These are phyloP conservation scores for Eristalis arbustorum DNA, from an alignment of 2,888 invertebrate species.

Conservation along the genomic window DNA sequence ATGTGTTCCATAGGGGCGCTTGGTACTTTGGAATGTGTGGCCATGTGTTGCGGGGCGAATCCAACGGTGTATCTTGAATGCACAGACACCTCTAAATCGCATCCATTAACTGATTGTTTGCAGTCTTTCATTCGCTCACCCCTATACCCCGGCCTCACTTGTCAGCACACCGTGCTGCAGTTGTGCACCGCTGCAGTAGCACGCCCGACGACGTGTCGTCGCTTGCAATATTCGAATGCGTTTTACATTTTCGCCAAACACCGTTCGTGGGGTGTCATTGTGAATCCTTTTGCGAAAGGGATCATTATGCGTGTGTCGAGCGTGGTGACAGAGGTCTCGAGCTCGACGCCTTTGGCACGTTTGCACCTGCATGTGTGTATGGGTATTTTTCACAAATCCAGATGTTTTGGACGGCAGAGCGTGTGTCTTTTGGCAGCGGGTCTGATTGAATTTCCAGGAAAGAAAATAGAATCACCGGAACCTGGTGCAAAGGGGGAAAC, in stretches of 20 bases:
- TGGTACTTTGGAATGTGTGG: conserved; percentile 38
- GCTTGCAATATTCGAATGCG: conserved; percentile 24
- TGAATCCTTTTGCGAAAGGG: conserved; percentile 48
- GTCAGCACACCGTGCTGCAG: neutral
- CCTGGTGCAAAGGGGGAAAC: neutral
- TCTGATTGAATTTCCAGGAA: conserved; percentile 58
- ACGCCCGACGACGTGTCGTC: neutral
- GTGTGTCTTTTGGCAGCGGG: conserved; percentile 35
- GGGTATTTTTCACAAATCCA: conserved; percentile 23
- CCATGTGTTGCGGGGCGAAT: conserved; percentile 16
- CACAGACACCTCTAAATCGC: conserved; percentile 42
- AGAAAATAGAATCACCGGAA: conserved; percentile 38
- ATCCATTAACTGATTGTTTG: conserved; percentile 55
- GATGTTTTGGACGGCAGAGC: conserved; percentile 40
- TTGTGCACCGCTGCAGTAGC: neutral
- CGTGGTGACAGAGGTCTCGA: conserved; percentile 54
- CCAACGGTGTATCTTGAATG: conserved; percentile 14
- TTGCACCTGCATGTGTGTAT: conserved; percentile 50
- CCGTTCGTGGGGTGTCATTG: conserved; percentile 4
- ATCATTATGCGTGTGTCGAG: conserved; percentile 60
- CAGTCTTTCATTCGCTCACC: conserved; percentile 15
- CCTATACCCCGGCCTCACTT: conserved; percentile 8
- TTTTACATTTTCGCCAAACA: conserved; percentile 51
- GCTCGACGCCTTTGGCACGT: conserved; percentile 33
- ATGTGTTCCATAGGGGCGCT: conserved; percentile 20